phyloP scores from a whole-genome alignment of 2,888 invertebrate species.

The Carpatolechia fugitivella region DNA sequence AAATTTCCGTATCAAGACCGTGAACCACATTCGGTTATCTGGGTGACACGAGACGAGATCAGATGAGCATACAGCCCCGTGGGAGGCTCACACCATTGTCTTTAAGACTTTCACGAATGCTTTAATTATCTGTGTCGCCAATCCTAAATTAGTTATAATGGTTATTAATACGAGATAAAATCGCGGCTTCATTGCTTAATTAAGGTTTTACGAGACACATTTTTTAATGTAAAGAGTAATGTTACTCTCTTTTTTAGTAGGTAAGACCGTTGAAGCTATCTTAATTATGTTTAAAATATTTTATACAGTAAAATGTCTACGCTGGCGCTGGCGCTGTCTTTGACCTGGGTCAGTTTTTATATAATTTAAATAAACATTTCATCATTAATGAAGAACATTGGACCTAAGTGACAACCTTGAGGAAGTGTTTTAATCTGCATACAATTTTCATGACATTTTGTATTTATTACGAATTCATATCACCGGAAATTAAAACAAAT shows the following conservation, averaged over 20 bases:
- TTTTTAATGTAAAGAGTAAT: neutral
- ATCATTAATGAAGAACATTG: neutral
- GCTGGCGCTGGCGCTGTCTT: too few relatives aligned
- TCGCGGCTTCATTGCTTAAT: slow-evolving; percentile 12
- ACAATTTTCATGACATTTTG: too few relatives aligned
- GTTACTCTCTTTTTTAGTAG: neutral
- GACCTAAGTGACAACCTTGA: neutral
- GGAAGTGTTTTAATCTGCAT: neutral
- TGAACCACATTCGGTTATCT: slow-evolving; percentile 57
- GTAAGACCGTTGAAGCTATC: neutral
- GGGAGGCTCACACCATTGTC: slow-evolving; percentile 64
- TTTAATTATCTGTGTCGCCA: slow-evolving; percentile 68
- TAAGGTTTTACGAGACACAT: slow-evolving; percentile 5
- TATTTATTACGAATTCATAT: too few relatives aligned
- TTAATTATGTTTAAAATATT: neutral
- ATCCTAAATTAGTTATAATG: slow-evolving; percentile 62
- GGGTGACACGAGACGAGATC: slow-evolving; percentile 52
- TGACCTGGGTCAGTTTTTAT: too few relatives aligned
- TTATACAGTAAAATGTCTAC: too few relatives aligned
- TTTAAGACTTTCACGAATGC: slow-evolving; percentile 66
- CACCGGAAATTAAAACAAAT: too few relatives aligned
- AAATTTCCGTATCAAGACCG: slow-evolving; percentile 32
- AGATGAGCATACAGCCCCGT: slow-evolving; percentile 38
- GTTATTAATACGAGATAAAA: slow-evolving; percentile 44
- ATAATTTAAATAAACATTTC: neutral